Evolutionary conservation across 92 coral and sea anemone genomes (phyloP).

Genomic region (Heteractis magnifica): DNA sequence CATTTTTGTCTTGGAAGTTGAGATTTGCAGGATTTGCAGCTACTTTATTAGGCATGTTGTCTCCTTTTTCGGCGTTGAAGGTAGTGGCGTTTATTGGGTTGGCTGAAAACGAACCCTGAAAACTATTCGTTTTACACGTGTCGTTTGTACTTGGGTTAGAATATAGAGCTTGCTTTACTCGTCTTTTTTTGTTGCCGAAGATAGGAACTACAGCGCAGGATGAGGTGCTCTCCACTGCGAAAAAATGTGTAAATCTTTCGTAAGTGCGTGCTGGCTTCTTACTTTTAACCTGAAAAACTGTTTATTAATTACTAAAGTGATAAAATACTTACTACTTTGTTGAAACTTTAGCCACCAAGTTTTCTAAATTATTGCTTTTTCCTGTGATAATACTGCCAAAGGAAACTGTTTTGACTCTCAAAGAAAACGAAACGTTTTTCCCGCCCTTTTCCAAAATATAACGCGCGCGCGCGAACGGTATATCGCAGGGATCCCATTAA

Average conservation of each 20-base stretch:
- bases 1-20: neutral
- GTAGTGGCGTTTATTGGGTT: neutral
- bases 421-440: neutral
- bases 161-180: constrained; percentile 78
- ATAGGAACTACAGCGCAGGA: constrained; percentile 64
- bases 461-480: neutral
- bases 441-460: neutral
- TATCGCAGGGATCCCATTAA: neutral
- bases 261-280: neutral
- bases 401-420: no score
- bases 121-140: constrained; percentile 18
- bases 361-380: no score
- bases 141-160: constrained; percentile 58
- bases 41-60: neutral
- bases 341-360: no score
- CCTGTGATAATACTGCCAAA: no score
- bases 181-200: constrained; percentile 75
- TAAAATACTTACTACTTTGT: no score
- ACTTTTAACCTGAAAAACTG: no score
- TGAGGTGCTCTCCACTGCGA: constrained; percentile 25
- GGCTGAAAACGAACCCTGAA: constrained; percentile 23
- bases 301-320: no score
- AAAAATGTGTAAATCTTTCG: neutral
- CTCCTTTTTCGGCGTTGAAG: neutral
- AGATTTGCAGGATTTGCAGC: neutral